These are phyloP conservation scores for Diaphora mendica DNA, from an alignment of 2,888 invertebrate genomes.

Conservation along the genomic window DNA sequence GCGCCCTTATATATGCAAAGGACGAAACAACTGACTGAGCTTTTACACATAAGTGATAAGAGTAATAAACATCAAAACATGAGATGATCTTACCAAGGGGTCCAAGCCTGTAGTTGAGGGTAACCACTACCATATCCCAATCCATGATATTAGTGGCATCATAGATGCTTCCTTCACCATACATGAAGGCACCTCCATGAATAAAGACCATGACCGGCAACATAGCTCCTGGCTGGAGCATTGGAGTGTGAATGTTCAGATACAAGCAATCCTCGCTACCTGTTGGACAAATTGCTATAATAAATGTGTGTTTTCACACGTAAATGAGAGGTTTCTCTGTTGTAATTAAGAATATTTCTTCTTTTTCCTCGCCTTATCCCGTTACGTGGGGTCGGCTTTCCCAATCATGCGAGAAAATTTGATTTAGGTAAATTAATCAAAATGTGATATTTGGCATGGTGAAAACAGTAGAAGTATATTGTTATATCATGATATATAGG, in stretches of 20 bases:
- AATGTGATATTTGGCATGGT: too few species aligned
- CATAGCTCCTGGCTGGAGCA: constrained; percentile 66
- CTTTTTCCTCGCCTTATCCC: too few species aligned
- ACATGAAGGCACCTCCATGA: constrained; percentile 91
- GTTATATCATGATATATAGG: too few species aligned
- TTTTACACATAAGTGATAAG: too few species aligned
- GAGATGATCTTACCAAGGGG: constrained; percentile 86
- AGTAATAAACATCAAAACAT: too few species aligned
- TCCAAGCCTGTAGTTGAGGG: constrained; percentile 90
- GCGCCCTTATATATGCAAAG: too few species aligned
- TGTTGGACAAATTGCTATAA: background rate
- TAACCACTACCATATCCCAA: constrained; percentile 88
- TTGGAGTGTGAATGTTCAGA: constrained; percentile 88
- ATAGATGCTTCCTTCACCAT: constrained; percentile 84
- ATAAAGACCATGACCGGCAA: constrained; percentile 89
- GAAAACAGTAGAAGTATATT: too few species aligned
- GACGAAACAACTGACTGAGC: too few species aligned
- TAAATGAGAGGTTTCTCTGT: background rate
- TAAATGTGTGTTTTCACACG: background rate
- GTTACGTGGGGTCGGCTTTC: too few species aligned
- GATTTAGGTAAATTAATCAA: background rate
- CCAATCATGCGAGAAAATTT: too few species aligned
- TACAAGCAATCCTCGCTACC: constrained; percentile 88
- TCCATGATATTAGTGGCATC: constrained; percentile 88
- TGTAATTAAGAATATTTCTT: background rate